Conservation (phyloP, 2,113 vertebrate genomes). For the Myotis brandtii region DNA sequence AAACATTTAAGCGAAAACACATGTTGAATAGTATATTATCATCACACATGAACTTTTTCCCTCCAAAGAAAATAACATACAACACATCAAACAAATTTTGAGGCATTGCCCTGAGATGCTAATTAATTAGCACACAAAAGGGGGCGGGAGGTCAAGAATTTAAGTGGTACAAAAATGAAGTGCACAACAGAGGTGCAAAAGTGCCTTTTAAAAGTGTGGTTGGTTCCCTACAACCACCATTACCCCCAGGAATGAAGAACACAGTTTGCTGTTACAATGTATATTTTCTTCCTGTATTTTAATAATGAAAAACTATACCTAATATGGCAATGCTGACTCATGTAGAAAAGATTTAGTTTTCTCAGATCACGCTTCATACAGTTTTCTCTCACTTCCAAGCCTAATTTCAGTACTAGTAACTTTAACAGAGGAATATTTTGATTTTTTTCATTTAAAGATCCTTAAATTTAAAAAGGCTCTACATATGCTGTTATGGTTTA, state of each 20-base stretch:
- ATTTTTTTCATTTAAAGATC: conserved; percentile 65
- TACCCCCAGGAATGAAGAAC: conserved; percentile 18
- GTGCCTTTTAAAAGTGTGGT: conserved; percentile 82
- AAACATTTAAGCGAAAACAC: conserved; percentile 81
- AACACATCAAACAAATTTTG: conserved; percentile 78
- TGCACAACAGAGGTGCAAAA: conserved; percentile 83
- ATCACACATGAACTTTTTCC: conserved; percentile 81
- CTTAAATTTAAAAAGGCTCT: conserved; percentile 57
- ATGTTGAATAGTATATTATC: conserved; percentile 79
- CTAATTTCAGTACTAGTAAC: conserved; percentile 68
- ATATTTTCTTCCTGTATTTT: conserved; percentile 56
- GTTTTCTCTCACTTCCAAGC: conserved; percentile 67
- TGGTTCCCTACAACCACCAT: conserved; percentile 55
- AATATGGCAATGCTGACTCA: conserved; percentile 82
- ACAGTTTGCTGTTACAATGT: neutral
- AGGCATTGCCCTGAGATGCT: conserved; percentile 88
- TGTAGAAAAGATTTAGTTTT: conserved; percentile 78
- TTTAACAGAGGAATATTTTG: conserved; percentile 72
- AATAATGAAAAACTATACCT: conserved; percentile 78
- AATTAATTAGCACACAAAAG: conserved; percentile 83
- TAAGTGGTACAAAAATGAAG: conserved; percentile 85
- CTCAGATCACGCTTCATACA: conserved; percentile 72
- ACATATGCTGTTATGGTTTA: conserved; percentile 68
- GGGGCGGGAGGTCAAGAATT: conserved; percentile 67
- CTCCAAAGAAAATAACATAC: conserved; percentile 83